Evolutionary conservation across 2,888 invertebrate species (phyloP), one percentile per base, ranked within the genome.

Genomic region (Nowickia ferox): DNA sequence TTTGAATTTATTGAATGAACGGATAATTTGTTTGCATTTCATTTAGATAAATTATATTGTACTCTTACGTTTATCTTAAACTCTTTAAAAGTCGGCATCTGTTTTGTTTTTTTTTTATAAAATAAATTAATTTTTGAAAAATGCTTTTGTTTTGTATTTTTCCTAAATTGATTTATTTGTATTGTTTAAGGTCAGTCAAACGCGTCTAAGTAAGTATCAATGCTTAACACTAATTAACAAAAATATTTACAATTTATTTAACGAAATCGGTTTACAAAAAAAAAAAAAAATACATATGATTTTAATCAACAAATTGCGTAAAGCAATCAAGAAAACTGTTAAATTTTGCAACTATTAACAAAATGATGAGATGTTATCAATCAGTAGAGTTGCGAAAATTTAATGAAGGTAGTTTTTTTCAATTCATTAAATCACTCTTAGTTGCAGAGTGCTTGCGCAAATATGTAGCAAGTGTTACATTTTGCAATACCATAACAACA

Each of bases 131-230:
- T 22, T 22, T 9, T 46, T 65, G 30, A n/a, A 30, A 11, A 48
- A 30, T 38, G 48, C 30, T 66, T 66, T 48, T 48, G 48, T 53
- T 51, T 46, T 22, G 1, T 30, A 8, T 48, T 48, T 30, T 65
- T 46, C n/a, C 40, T 8, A 66, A 66, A 15, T 46, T 19, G 13
- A 38, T 68, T 53, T 13, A 9, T 5, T 40, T 13, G 42, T 59
- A 42, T 48, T 44, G 38, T 38, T 72, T 46, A 72, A 59, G 59
- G 72, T 38, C 72, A 72, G n/a, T 42, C n/a, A 68, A 40, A 55
- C 6, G 22, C 10, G 22, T 10, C 30, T 6, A n/a, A 38, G 22
- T n/a, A 22, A 13, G 53, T n/a, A 53, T 57, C 44, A 69, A 53
- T 17, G 69, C 42, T 59, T 30, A 72, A 59, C 42, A 17, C 44